These are phyloP conservation scores for Drosophila quinaria DNA, from an alignment of 2,888 invertebrate species.

Conservation along the genomic window DNA sequence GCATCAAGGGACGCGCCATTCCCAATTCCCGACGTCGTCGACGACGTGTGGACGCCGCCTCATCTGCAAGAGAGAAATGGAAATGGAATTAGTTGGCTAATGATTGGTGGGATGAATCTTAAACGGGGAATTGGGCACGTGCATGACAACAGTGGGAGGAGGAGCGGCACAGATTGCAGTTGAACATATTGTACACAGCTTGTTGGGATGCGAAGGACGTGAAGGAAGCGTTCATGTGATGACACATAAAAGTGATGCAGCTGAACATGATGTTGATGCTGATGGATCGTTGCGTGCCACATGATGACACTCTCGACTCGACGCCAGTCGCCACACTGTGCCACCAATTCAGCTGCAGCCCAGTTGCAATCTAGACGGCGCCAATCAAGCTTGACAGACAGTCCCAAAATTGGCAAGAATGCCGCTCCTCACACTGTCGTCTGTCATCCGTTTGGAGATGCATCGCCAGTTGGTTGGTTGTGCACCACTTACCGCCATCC, in stretches of 20 bases:
- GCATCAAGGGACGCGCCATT: constrained; percentile 83
- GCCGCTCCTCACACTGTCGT: constrained; percentile 13
- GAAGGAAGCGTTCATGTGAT: constrained; percentile 44
- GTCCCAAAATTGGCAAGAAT: constrained; percentile 17
- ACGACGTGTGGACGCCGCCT: constrained; percentile 80
- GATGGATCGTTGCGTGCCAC: constrained; percentile 30
- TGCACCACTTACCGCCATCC: constrained; percentile 84
- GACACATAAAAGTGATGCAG: constrained; percentile 68
- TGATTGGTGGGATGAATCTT: background rate
- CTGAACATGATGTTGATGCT: constrained; percentile 63
- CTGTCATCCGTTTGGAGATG: background rate
- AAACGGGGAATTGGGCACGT: constrained; percentile 45
- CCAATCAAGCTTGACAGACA: constrained; percentile 49
- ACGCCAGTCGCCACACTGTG: constrained; percentile 25
- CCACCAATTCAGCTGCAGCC: constrained; percentile 11
- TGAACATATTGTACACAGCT: constrained; percentile 77
- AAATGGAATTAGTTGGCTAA: background rate
- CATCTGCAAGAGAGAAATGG: constrained; percentile 83
- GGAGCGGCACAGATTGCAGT: constrained; percentile 41
- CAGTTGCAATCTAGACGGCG: background rate
- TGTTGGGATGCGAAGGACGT: constrained; percentile 53
- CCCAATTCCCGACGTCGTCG: constrained; percentile 85
- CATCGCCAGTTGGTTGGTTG: constrained; percentile 9
- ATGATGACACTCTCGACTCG: constrained; percentile 29
- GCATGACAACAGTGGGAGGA: constrained; percentile 55